Conservation (phyloP, 2,797 vertebrate genomes). For the Thaleichthys pacificus region DNA sequence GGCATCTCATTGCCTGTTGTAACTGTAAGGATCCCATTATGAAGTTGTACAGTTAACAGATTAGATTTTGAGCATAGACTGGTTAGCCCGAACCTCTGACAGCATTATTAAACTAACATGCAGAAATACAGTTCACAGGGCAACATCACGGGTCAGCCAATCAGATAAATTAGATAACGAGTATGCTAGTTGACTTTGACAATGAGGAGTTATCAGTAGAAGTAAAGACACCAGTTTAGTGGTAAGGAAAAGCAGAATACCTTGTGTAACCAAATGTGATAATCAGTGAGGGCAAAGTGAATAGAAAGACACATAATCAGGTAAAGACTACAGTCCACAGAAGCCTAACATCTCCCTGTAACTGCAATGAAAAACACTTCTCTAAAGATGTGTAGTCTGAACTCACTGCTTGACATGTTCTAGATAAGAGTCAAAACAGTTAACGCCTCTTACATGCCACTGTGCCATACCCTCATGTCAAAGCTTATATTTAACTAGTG, state of each 20-base stretch:
- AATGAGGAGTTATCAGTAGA: background rate
- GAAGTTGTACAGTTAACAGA: constrained; percentile 30
- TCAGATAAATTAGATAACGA: constrained; percentile 32
- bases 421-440: background rate
- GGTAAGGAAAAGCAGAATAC: background rate
- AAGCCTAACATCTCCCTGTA: background rate
- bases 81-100: constrained; percentile 33
- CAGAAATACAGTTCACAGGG: constrained; percentile 29
- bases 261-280: constrained; percentile 3
- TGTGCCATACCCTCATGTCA: constrained; percentile 8
- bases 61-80: constrained; percentile 31
- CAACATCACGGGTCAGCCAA: constrained; percentile 26
- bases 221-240: background rate
- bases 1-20: constrained; percentile 15
- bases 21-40: constrained; percentile 37
- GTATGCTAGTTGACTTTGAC: constrained; percentile 19
- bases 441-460: constrained; percentile 8
- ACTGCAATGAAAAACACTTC: background rate
- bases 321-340: background rate
- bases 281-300: constrained; percentile 4
- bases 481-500: constrained; percentile 22
- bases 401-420: background rate
- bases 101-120: constrained; percentile 17
- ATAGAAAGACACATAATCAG: background rate
- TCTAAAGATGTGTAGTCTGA: background rate